Conservation (phyloP, 2,113 vertebrate genomes). For the Jacana jacana region DNA sequence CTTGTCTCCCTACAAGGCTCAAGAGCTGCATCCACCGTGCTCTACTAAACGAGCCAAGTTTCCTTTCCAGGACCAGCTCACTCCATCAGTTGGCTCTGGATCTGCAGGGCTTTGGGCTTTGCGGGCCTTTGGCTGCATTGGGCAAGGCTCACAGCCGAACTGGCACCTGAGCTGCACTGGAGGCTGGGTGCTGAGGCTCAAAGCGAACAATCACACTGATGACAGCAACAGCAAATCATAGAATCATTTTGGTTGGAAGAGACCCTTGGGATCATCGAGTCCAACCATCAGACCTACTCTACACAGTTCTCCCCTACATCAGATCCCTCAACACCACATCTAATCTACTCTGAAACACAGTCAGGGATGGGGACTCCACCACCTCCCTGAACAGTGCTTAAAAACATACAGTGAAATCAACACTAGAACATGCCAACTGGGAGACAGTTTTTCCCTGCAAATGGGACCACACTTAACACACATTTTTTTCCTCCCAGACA, state of each 20-base stretch:
- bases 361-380: too few relatives aligned
- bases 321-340: too few relatives aligned
- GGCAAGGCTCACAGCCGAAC: slow-evolving; percentile 1
- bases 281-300: too few relatives aligned
- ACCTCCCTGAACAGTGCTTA: background rate
- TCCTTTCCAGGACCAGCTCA: background rate
- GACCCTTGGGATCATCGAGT: too few relatives aligned
- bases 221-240: background rate
- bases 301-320: too few relatives aligned
- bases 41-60: background rate
- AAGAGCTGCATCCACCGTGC: background rate
- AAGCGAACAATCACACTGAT: background rate
- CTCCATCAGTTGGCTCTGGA: background rate
- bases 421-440: background rate
- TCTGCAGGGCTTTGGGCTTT: background rate
- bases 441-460: background rate
- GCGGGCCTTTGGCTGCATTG: slow-evolving; percentile 59
- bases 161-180: slow-evolving; percentile 57
- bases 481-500: background rate
- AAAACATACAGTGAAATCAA: background rate
- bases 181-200: slow-evolving; percentile 50
- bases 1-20: background rate
- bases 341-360: too few relatives aligned
- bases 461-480: background rate
- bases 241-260: too few relatives aligned